Base-by-base conservation (phyloP, 1,140 invertebrate genomes). In the Heliconius hermathena region DNA sequence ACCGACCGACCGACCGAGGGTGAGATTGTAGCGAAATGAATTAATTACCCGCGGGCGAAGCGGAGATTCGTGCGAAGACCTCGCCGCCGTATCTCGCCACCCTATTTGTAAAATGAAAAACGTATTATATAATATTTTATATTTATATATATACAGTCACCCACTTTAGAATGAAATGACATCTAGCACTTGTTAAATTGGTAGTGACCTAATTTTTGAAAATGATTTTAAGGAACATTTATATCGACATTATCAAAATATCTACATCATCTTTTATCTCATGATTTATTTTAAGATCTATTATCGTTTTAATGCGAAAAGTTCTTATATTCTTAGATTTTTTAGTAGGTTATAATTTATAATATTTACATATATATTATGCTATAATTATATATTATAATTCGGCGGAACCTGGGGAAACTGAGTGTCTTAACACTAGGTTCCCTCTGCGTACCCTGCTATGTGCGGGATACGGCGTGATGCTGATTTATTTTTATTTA, bases 51-150 rank as follows among this genome's bases (percentile, higher is more conserved):
- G 74, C 74, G 74, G 74, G 74, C 33, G 54, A 66, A 75, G 54
- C 74, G 9, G 54, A 57, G 73, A 66, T 20, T 46, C 78, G 29
- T 74, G 77, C 71, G 78, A 71, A 49, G 70, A 57, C 66, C 71
- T 66, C 73, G 46, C 74, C 60, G 71, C 38, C 73, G 41, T 38
- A 46, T 46, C 49, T 66, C 73, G 46, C 74, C 60, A 74, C 70
- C 73, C 73, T 70, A 57, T 41, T 70, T 71, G 18, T 41, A 78
- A 78, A 26, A 74, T 66, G 5, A 77, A 77, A 77, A 79, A 74
- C 18, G 33, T 73, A 79, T 52, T 74, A 26, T 26, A 26, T 26
- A 26, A 26, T 26, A 26, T 26, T 2, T 1, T 3, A 57, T 57
- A 57, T 22, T 9, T 66, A 11, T 29, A 66, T 52, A 18, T 66